phyloP scores from a whole-genome alignment of 2,888 invertebrate genomes.

The Amphipoea lucens region DNA sequence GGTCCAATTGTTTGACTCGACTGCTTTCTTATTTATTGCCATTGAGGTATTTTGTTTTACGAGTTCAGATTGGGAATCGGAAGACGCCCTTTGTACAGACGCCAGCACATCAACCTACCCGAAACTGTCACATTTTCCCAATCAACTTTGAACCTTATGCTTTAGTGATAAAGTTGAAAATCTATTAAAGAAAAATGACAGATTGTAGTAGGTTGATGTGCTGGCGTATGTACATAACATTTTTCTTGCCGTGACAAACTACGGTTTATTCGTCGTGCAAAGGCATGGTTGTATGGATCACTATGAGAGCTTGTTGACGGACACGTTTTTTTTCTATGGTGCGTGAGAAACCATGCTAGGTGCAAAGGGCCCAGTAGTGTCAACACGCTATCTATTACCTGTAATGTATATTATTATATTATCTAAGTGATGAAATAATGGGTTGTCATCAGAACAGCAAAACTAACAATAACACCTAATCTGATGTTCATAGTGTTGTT shows the following conservation, averaged over 20 bases:
- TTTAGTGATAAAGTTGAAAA: too few species aligned
- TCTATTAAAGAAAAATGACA: too few species aligned
- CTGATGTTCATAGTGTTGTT: background rate
- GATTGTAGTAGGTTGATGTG: too few species aligned
- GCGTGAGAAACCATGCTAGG: too few species aligned
- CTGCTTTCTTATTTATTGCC: background rate
- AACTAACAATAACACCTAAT: background rate
- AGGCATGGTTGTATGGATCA: too few species aligned
- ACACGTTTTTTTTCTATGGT: too few species aligned
- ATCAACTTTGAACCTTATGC: too few species aligned
- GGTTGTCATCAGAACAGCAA: background rate
- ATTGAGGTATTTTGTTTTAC: background rate
- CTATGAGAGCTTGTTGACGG: too few species aligned
- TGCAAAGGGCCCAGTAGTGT: too few species aligned
- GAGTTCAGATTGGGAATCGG: background rate
- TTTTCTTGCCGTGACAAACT: background rate
- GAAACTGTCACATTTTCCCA: too few species aligned
- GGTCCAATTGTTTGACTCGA: constrained; percentile 10
- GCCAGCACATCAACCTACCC: too few species aligned
- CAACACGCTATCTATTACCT: background rate
- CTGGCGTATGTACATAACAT: background rate
- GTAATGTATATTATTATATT: background rate
- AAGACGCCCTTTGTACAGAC: background rate
- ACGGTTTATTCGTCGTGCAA: background rate
- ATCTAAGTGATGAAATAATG: background rate